Evolutionary conservation across 2,113 vertebrate genomes (phyloP).

Genomic region (Dicrurus megarhynchus): DNA sequence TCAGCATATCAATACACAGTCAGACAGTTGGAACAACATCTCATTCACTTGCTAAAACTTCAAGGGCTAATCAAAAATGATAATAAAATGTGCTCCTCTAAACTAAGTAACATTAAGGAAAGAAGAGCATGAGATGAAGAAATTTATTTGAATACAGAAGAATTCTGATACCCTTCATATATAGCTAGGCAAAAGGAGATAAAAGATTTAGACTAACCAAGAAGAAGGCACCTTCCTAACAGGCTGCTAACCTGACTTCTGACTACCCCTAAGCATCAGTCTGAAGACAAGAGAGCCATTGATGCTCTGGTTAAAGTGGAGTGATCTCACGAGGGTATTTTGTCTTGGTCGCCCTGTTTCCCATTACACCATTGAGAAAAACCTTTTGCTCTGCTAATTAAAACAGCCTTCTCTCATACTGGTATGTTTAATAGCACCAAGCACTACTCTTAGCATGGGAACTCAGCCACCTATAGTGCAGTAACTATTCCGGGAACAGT

Average conservation of each 20-base stretch:
- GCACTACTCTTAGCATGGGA: background rate
- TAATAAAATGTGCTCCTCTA: background rate
- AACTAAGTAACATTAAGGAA: background rate
- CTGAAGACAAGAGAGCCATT: background rate
- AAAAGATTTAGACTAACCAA: background rate
- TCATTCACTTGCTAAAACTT: background rate
- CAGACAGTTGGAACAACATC: background rate
- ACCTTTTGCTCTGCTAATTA: background rate
- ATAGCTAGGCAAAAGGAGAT: background rate
- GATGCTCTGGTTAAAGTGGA: background rate
- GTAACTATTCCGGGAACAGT: background rate
- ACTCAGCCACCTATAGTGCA: background rate
- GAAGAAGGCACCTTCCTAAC: background rate
- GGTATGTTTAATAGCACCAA: background rate
- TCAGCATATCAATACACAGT: background rate
- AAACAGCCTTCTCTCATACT: background rate
- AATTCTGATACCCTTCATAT: background rate
- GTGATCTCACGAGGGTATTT: background rate
- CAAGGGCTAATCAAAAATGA: background rate
- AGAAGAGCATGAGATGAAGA: background rate
- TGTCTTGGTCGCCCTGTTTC: background rate
- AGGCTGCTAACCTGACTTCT: background rate
- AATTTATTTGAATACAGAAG: background rate
- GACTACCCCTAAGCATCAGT: background rate
- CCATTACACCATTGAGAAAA: background rate